Evolutionary conservation across 92 coral and sea anemone species (phyloP), one percentile per base, ranked within the genome.

Genomic region (Zoanthus solanderi): DNA sequence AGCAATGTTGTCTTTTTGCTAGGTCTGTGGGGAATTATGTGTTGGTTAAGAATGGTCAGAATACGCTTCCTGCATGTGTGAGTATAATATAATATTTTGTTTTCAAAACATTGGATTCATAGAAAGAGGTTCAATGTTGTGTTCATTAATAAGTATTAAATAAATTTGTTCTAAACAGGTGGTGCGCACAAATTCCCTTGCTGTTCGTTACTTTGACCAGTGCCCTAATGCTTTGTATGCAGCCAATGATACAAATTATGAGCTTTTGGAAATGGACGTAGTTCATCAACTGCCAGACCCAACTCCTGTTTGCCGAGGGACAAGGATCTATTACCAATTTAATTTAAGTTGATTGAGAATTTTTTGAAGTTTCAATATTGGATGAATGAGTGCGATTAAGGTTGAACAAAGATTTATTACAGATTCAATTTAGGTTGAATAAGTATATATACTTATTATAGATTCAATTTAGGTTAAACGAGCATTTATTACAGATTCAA

Each of bases 161-260:
- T 81, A 61, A 61, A 61, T 61, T 65, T 37, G 9, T 81, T 48
- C 42, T 69, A 53, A 32, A 65, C 46, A 68, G 75, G 87, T 83
- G 87, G 78, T 83, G 87, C 87, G 30, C 78, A 69, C 78, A 83
- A 54, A 83, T 83, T 83, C 87, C 66, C 87, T 83, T 2, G 76
- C 87, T 65, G 87, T 83, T 31, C 87, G 87, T 47, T 83, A 69
- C 87, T 83, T 83, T 83, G 87, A 83, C 61, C 87, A 54, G 30
- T 65, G 50, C 30, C 50, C 63, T 69, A 66, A 83, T 66, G 87
- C 68, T 69, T 57, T 83, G 76, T 83, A 45, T 66, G 76, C 65
- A 67, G 87, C 87, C 48, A 83, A 71, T 83, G 87, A 83, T 83
- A 78, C 87, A 69, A 67, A 65, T 9, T 83, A 83, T 68, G 87